phyloP scores from a whole-genome alignment of 23 tunicate species.

The Halocynthia aurantium region DNA sequence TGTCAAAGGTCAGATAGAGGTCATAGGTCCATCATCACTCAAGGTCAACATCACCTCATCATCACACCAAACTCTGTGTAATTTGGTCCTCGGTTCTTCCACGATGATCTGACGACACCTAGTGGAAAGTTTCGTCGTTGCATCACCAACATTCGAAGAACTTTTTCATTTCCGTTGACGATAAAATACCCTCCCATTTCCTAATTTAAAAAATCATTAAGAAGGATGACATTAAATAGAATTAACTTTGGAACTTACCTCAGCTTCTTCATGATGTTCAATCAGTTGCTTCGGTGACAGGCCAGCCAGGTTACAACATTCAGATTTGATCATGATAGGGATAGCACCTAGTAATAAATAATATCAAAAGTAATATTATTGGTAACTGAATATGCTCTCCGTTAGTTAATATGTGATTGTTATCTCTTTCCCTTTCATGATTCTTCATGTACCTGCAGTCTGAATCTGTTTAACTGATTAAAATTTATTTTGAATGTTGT shows the following conservation, averaged over 20 bases:
- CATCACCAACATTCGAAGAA: slow-evolving; percentile 69
- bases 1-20: neutral
- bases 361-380: neutral
- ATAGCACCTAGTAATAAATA: slow-evolving; percentile 45
- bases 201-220: neutral
- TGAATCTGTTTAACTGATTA: too few species aligned
- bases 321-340: slow-evolving; percentile 82
- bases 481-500: too few species aligned
- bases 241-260: neutral
- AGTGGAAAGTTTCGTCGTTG: slow-evolving; percentile 87
- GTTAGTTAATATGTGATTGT: neutral
- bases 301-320: slow-evolving; percentile 55
- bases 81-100: slow-evolving; percentile 50
- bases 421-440: neutral
- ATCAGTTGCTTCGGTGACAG: slow-evolving; percentile 65
- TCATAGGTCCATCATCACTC: neutral
- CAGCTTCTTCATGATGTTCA: slow-evolving; percentile 71
- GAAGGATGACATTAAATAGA: too few species aligned
- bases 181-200: slow-evolving; percentile 98
- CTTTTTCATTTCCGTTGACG: slow-evolving; percentile 93
- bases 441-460: neutral
- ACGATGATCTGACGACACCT: slow-evolving; percentile 45
- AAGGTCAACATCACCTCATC: slow-evolving; percentile 24
- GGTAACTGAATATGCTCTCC: neutral
- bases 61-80: slow-evolving; percentile 62